A percentile compares a stretch with the other conserved stretches of the same genome.
Conservation (phyloP, 2,113 vertebrate species). For the crab-eating macaque (Macaca fascicularis) region DNA sequence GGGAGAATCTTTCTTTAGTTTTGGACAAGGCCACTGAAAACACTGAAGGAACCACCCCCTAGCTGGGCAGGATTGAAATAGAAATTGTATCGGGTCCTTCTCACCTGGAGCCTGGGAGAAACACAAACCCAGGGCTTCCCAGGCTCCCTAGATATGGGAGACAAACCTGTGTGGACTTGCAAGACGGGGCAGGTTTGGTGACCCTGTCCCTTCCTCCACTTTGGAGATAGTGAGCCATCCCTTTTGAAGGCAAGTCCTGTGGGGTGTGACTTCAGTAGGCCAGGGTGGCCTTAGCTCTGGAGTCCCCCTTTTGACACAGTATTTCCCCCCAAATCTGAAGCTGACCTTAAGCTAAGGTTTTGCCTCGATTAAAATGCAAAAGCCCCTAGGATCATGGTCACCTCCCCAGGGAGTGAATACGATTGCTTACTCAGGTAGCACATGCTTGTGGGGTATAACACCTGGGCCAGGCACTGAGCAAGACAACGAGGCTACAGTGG, state of each 20-base stretch:
- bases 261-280: neutral
- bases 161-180: neutral
- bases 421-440: neutral
- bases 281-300: neutral
- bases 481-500: neutral
- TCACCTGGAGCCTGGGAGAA: neutral
- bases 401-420: neutral
- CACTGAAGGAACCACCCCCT: neutral
- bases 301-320: neutral
- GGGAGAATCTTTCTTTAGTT: neutral
- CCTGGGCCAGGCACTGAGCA: neutral
- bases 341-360: neutral
- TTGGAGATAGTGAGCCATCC: neutral
- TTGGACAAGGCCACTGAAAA: neutral
- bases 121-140: neutral
- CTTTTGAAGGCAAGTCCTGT: neutral
- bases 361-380: neutral
- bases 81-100: neutral
- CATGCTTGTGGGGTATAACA: fast-evolving
- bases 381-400: neutral
- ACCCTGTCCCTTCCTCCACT: neutral
- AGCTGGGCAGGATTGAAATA: neutral
- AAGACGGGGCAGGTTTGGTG: neutral
- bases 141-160: neutral
- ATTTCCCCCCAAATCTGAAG: neutral